Evolutionary conservation across 2,113 vertebrate species (phyloP).

Genomic region (Ciconia boyciana): DNA sequence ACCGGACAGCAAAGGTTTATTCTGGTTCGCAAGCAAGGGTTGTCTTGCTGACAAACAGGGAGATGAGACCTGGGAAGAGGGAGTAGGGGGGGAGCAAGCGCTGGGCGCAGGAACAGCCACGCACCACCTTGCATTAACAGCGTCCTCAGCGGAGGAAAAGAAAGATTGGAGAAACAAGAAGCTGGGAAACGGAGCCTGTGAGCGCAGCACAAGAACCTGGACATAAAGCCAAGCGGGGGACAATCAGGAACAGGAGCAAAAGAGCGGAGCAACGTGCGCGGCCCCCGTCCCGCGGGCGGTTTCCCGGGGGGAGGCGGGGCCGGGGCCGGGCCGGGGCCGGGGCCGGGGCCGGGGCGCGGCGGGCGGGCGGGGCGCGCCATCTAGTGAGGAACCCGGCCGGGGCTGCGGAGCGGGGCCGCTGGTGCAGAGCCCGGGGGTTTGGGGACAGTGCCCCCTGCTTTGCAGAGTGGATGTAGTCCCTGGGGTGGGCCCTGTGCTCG

Average conservation of each 20-base stretch:
- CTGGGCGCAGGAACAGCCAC: not conserved
- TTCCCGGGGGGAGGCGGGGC: not conserved
- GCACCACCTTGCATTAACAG: not conserved
- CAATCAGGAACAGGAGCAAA: not conserved
- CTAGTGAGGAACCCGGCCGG: not conserved
- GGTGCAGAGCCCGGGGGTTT: no score
- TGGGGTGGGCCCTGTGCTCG: not conserved
- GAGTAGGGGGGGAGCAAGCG: not conserved
- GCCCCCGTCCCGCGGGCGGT: no score
- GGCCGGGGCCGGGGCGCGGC: no score
- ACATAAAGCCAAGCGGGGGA: rapidly evolving
- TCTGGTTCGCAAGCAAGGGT: not conserved
- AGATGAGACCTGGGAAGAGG: not conserved
- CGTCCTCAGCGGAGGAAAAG: not conserved
- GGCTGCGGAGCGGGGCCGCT: no score
- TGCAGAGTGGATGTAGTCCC: not conserved
- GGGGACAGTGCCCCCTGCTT: not conserved
- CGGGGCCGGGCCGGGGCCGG: no score
- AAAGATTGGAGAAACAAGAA: not conserved
- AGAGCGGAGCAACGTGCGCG: no score
- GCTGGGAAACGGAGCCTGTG: not conserved
- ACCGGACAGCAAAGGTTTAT: not conserved
- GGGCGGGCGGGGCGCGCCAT: not conserved
- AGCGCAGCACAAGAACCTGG: not conserved
- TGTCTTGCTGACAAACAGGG: not conserved